Evolutionary conservation across 2,113 vertebrate species (phyloP), one percentile per base, ranked within the genome.

Genomic region (Mungos mungo): DNA sequence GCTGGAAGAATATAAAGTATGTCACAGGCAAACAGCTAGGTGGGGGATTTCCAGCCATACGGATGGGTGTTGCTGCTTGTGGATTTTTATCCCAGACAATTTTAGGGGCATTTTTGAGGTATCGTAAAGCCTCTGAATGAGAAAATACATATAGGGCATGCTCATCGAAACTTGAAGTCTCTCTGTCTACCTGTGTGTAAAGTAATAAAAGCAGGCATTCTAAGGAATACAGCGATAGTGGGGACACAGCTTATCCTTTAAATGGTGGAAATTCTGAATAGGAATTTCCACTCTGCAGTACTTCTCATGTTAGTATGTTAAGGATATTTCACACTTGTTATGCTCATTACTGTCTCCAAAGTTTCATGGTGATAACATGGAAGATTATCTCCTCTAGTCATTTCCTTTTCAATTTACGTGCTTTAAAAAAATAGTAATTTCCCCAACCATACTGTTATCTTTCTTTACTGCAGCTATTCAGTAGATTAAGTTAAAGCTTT

Each of bases 351-450:
- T 96, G 89, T 89, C 86, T 91, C 71, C 96, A 82, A 87, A 90
- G 63, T 96, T 97, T 97, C 90, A 95, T 11, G 79, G 65, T 97
- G 86, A 97, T 97, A 97, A 97, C 93, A 96, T 69, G 77, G 63
- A 68, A 80, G 25, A 96, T 96, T 85, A 85, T 92, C 38, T 96
- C 71, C 83, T 15, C 2, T 79, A 95, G 65, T 57, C 83, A 88
- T 92, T 88, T 90, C 68, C 96, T 87, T 95, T 93, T 90, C 96
- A 97, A 96, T 97, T 93, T 98, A 97, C 96, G 25, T 95, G 71
- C 66, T 57, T 96, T 85, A 50, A 1, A 9, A 93, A 93, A 92
- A 82, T 72, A 92, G 90, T 91, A 98, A 92, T 97, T 97, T 68
- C 11, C 80, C 66, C 11, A 19, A 18, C 81, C n/a, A 57, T 95